Percentiles rank a stretch among this genome's conserved stretches.
Evolutionary conservation across 1,140 invertebrate genomes (phyloP).

Genomic region (Panagrolaimus sp.): DNA sequence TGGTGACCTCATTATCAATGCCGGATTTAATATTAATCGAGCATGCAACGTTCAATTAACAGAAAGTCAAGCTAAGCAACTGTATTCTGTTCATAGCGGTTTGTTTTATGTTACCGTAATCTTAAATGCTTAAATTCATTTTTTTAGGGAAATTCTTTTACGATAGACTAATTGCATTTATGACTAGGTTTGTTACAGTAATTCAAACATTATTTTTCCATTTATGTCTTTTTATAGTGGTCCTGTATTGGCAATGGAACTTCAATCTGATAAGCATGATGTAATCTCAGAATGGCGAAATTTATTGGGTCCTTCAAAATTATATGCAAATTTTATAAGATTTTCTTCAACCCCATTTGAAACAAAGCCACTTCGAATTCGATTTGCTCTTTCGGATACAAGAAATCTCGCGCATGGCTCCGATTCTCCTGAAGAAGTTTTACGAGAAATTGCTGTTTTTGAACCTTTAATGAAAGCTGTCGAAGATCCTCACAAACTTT

Average conservation of each 20-base stretch:
- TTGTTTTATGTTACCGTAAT: neutral
- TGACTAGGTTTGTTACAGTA: conserved; percentile 25
- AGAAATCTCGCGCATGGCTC: conserved; percentile 38
- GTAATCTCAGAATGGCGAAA: conserved; percentile 18
- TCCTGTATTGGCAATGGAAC: conserved; percentile 20
- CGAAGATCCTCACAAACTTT: neutral
- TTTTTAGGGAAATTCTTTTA: conserved; percentile 46
- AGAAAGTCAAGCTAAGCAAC: neutral
- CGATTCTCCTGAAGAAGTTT: conserved; percentile 26
- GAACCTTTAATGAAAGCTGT: conserved; percentile 13
- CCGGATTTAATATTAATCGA: neutral
- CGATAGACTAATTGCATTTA: conserved; percentile 37
- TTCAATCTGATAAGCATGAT: conserved; percentile 6
- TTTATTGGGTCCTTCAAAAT: conserved; percentile 17
- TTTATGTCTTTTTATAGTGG: neutral
- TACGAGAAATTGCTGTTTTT: conserved; percentile 31
- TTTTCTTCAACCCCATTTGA: conserved; percentile 4
- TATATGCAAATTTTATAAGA: conserved; percentile 8
- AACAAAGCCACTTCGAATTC: conserved; percentile 24
- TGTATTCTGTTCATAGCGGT: conserved; percentile 5
- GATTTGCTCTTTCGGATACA: conserved; percentile 38
- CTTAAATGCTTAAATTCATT: neutral
- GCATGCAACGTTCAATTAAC: neutral
- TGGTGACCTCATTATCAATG: neutral
- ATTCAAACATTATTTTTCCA: neutral